Evolutionary conservation across 1,140 invertebrate species (phyloP).

Genomic region (Pseudomyrmex dendroicus): DNA sequence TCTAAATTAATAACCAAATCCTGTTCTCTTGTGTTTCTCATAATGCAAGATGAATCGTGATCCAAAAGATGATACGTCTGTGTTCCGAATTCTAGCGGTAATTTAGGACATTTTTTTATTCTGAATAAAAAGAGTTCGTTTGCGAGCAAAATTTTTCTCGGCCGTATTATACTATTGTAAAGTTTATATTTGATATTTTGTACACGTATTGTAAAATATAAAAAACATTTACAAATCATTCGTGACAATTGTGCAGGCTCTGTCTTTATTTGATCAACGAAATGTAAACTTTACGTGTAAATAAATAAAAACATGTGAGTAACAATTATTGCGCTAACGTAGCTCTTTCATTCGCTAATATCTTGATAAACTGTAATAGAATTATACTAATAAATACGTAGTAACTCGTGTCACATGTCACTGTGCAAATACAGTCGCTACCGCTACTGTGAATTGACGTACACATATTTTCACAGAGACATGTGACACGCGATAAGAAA

Average conservation of each 20-base stretch:
- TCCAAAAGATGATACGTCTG: not conserved
- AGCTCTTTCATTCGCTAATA: not conserved
- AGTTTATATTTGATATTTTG: not conserved
- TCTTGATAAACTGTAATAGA: not conserved
- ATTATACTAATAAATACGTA: no score
- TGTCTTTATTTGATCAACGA: no score
- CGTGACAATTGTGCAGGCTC: not conserved
- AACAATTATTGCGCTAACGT: no score
- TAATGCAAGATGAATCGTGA: not conserved
- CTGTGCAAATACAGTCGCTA: no score
- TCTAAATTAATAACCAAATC: slow-evolving; percentile 13
- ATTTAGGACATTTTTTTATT: not conserved
- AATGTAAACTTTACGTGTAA: no score
- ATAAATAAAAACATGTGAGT: no score
- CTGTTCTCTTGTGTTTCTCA: not conserved
- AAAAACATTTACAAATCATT: not conserved
- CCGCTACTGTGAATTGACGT: no score
- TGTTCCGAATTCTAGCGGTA: not conserved
- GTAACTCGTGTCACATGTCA: no score
- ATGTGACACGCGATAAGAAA: slow-evolving; percentile 37
- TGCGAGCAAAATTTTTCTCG: no score
- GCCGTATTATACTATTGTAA: not conserved
- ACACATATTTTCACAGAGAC: not conserved
- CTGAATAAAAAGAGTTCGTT: no score
- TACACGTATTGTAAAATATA: not conserved